A percentile compares a stretch with the other conserved stretches of the same genome.
Conservation (phyloP, 2,113 vertebrate genomes). For the Osmerus mordax region DNA sequence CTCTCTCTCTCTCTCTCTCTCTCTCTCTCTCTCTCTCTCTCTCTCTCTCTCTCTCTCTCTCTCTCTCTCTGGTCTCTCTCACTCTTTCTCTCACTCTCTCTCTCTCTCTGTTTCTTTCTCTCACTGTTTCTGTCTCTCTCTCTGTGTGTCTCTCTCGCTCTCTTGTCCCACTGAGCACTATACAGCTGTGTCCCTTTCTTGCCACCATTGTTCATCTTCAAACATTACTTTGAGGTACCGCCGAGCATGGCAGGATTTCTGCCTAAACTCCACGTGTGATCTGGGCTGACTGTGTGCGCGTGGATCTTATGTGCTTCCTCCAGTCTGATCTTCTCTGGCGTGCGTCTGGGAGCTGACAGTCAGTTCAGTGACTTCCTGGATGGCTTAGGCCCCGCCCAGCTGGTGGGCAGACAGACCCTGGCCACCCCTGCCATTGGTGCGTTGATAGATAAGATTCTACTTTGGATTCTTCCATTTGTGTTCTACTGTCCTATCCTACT, state of each 20-base stretch:
- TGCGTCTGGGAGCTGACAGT: slow-evolving; percentile 89
- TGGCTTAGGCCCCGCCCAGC: slow-evolving; percentile 92
- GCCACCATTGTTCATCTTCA: no score
- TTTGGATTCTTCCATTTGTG: background rate
- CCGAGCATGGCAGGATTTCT: no score
- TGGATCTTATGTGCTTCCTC: slow-evolving; percentile 11
- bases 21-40: slow-evolving; percentile 13
- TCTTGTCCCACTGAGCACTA: no score
- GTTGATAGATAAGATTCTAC: slow-evolving; percentile 14
- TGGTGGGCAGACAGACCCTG: slow-evolving; percentile 94
- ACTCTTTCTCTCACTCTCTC: no score
- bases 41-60: background rate
- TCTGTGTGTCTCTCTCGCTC: no score
- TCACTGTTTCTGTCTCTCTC: no score
- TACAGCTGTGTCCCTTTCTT: no score
- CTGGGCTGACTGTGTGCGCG: no score
- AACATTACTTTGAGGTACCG: no score
- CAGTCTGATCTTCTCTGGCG: slow-evolving; percentile 93
- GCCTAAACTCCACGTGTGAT: no score
- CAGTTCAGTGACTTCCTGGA: slow-evolving; percentile 98
- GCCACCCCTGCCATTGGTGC: slow-evolving; percentile 97
- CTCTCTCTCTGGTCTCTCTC: no score
- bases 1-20: background rate
- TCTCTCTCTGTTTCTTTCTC: no score
- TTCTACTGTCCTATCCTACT: background rate